Evolutionary conservation across 2,888 invertebrate species (phyloP), one percentile per base, ranked within the genome.

Genomic region (Nipponacmea schrenckii): DNA sequence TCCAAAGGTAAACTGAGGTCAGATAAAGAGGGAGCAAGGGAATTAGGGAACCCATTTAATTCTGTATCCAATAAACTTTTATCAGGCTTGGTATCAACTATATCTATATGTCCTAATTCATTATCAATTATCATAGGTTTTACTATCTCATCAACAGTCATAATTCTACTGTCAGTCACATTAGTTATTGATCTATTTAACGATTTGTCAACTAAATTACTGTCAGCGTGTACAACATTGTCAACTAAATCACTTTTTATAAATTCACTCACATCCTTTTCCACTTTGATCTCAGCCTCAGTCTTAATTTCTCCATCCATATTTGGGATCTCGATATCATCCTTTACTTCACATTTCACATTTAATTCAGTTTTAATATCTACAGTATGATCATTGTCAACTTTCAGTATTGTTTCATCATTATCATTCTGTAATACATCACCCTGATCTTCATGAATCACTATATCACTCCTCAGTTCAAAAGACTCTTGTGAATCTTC

Each of bases 1-100:
- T 78, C 79, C 14, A 78, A 69, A 20, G 76, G 44, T 48, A 75
- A 72, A 62, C 78, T 65, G 27, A 69, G 48, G 24, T 62, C 31
- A n/a, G 44, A 39, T 46, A 63, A 26, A 17, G 69, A 48, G 12
- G 63, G 20, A 26, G 15, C 62, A 56, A 56, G 56, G 15, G 66
- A 24, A 44, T 31, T 44, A 10, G 66, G 24, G 39, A 70, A 65
- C 15, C 39, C 62, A 44, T 50, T 31, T 63, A 69, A 63, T 45
- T 64, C 56, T 48, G 69, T 65, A 64, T 44, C 67, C n/a, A 67
- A 62, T n/a, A 64, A 27, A 69, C 44, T 67, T 62, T 64, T 73
- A 3, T 64, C 69, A 24, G 67, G 69, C 26, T 68, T 56, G 17
- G 62, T 68, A 17, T 63, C 62, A 63, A 12, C 26, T 5, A 68